Percentiles rank a stretch among this genome's conserved stretches.
Evolutionary conservation across 2,113 vertebrate genomes (phyloP).

Genomic region (Dasyurus viverrinus): DNA sequence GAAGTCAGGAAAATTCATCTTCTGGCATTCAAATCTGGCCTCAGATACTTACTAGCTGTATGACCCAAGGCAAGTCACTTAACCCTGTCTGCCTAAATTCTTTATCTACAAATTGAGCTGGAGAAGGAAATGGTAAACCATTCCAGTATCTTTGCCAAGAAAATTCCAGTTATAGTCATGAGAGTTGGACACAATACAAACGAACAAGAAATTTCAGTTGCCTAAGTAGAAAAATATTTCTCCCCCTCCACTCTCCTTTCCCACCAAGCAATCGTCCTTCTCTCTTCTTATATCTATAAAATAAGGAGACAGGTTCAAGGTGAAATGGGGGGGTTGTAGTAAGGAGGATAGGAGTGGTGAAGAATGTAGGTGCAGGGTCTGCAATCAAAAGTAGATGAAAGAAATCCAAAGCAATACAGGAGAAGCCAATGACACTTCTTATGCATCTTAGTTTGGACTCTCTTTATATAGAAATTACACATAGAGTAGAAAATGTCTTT

Average conservation of each 20-base stretch:
- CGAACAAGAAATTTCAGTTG: background rate
- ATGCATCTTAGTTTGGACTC: background rate
- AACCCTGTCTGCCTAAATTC: background rate
- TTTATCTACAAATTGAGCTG: background rate
- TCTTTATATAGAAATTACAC: background rate
- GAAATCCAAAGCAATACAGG: background rate
- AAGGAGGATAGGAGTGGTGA: background rate
- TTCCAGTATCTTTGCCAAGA: background rate
- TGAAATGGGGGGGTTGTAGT: no score
- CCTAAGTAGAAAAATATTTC: background rate
- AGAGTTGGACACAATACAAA: background rate
- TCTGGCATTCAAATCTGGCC: slow-evolving; percentile 4
- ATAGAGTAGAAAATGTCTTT: background rate
- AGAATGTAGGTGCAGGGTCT: background rate
- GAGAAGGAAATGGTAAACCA: background rate
- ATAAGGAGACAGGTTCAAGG: background rate
- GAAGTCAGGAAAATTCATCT: background rate
- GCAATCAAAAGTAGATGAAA: background rate
- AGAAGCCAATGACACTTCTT: background rate
- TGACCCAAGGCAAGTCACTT: background rate
- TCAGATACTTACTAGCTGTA: background rate
- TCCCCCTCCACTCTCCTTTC: background rate
- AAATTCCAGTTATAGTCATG: background rate
- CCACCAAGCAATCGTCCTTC: background rate
- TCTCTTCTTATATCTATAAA: background rate